Conservation (phyloP, 2,797 vertebrate species). For the Pristis pectinata region DNA sequence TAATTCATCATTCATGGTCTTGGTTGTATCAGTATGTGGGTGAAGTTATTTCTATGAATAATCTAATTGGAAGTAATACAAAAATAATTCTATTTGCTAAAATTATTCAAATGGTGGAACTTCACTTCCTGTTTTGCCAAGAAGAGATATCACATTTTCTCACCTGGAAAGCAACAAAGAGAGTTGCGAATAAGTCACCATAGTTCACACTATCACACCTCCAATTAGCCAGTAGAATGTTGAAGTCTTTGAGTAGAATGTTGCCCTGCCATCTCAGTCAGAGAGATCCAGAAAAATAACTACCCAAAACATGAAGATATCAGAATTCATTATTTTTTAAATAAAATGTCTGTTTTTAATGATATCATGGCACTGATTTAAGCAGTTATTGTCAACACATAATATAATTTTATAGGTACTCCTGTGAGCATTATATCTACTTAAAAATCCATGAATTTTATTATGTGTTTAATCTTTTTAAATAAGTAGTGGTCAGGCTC, state of each 20-base stretch:
- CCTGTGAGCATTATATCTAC: neutral
- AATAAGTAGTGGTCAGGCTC: constrained; percentile 11
- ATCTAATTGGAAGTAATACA: neutral
- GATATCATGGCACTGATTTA: neutral
- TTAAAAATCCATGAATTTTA: neutral
- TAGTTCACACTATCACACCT: neutral
- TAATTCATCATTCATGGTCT: neutral
- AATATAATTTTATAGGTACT: neutral
- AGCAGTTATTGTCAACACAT: neutral
- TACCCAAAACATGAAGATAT: neutral
- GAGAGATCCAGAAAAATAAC: neutral
- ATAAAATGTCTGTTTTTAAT: neutral
- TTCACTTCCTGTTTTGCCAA: neutral
- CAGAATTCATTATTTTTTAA: neutral
- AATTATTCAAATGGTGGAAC: neutral
- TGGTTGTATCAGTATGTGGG: neutral
- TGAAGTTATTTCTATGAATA: neutral
- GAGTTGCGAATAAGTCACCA: neutral
- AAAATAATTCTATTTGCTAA: neutral
- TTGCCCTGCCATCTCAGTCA: neutral
- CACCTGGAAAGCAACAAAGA: neutral
- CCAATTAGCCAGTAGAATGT: neutral
- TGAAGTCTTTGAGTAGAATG: neutral
- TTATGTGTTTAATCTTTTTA: constrained; percentile 31
- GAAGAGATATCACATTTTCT: neutral